A percentile compares a stretch with the other conserved stretches of the same genome.
Conservation (phyloP, 2,113 vertebrate genomes). For the Hippocampus barbouri region DNA sequence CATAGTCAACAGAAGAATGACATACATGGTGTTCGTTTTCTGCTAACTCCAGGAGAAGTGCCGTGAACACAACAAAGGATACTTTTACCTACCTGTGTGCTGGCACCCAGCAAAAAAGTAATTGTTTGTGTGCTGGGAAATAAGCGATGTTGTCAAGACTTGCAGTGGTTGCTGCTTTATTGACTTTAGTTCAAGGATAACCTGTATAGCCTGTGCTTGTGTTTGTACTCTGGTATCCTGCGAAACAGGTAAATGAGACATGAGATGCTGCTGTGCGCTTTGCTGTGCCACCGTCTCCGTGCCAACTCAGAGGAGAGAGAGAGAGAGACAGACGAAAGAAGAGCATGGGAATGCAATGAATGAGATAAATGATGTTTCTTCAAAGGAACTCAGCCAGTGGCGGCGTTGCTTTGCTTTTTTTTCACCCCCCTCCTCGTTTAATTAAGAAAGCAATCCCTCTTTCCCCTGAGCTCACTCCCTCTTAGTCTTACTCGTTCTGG, state of each 20-base stretch:
- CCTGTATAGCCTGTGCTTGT: neutral
- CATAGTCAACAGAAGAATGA: no score
- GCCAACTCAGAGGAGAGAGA: slow-evolving; percentile 39
- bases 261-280: slow-evolving; percentile 13
- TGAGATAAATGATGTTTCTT: slow-evolving; percentile 66
- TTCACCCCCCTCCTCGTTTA: slow-evolving; percentile 51
- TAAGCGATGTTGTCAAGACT: neutral
- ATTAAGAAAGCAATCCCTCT: slow-evolving; percentile 70
- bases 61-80: no score
- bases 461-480: slow-evolving; percentile 54
- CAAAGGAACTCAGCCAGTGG: slow-evolving; percentile 62
- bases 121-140: neutral
- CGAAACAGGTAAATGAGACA: slow-evolving; percentile 37
- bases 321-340: slow-evolving; percentile 33
- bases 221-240: slow-evolving; percentile 21
- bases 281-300: slow-evolving; percentile 33
- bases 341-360: slow-evolving; percentile 52
- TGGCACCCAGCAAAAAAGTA: neutral
- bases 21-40: no score
- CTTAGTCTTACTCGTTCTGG: slow-evolving; percentile 46
- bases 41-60: no score
- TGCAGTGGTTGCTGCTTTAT: neutral
- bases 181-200: neutral
- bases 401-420: slow-evolving; percentile 37
- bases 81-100: neutral